Conservation (phyloP, 2,797 vertebrate species). For the Chaetodon trifasciatus region DNA sequence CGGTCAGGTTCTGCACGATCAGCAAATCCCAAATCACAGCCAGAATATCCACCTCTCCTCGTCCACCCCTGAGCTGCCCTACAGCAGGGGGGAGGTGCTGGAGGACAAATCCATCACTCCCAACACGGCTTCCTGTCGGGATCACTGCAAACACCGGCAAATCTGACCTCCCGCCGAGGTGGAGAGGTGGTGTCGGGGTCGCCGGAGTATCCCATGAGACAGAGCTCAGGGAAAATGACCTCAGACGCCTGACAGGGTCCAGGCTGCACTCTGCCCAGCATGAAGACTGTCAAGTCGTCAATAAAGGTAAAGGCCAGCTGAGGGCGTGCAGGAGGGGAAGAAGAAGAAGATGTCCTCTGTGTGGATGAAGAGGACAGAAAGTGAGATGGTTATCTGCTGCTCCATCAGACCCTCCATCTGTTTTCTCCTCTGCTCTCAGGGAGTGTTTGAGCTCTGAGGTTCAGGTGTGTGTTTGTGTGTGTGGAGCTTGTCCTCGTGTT, state of each 20-base stretch:
- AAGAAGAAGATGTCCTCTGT: neutral
- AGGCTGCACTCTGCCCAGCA: neutral
- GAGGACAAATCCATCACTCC: slow-evolving; percentile 50
- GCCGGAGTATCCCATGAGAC: neutral
- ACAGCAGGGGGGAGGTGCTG: neutral
- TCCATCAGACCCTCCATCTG: too few species aligned
- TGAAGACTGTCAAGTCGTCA: neutral
- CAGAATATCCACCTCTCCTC: slow-evolving; percentile 1
- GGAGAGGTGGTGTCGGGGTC: neutral
- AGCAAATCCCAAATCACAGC: slow-evolving; percentile 40
- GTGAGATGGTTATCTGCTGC: neutral
- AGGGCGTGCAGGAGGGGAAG: neutral
- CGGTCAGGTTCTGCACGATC: slow-evolving; percentile 45
- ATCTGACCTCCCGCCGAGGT: slow-evolving; percentile 32
- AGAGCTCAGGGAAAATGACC: neutral
- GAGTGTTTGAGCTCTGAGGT: too few species aligned
- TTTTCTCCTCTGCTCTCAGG: too few species aligned
- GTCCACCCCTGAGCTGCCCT: neutral
- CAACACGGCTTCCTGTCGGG: slow-evolving; percentile 1
- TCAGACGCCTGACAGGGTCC: slow-evolving; percentile 12
- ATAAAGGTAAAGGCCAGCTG: neutral
- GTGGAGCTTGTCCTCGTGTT: too few species aligned
- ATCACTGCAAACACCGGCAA: slow-evolving; percentile 12
- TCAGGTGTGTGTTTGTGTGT: too few species aligned
- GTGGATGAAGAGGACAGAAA: neutral